A percentile compares a stretch with the other conserved stretches of the same genome.
These are phyloP conservation scores for Donacobius atricapilla DNA, from an alignment of 2,113 vertebrate genomes.

Conservation along the genomic window DNA sequence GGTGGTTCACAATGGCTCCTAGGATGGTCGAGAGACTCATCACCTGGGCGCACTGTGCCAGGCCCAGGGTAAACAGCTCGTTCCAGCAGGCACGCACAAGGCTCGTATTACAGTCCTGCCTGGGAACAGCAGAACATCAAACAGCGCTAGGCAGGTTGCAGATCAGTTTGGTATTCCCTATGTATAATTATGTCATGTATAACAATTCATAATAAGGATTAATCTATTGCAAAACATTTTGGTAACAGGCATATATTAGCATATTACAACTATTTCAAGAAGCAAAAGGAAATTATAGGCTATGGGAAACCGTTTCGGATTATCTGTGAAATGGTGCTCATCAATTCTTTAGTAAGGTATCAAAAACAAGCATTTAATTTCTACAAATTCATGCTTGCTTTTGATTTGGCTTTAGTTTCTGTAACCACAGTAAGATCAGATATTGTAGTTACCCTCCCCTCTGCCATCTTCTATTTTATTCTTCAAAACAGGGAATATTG, in stretches of 20 bases:
- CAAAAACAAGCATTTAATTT: neutral
- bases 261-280: neutral
- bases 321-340: neutral
- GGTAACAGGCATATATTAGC: neutral
- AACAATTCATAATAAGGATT: neutral
- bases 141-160: neutral
- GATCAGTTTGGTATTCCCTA: neutral
- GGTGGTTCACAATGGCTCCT: conserved; percentile 94
- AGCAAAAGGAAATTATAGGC: neutral
- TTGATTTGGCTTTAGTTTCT: neutral
- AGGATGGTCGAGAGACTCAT: conserved; percentile 98
- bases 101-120: conserved; percentile 94
- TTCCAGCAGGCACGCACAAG: conserved; percentile 97
- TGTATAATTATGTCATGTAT: neutral
- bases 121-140: conserved; percentile 46
- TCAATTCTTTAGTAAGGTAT: neutral
- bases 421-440: neutral
- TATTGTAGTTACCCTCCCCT: neutral
- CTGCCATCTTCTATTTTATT: neutral
- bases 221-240: neutral
- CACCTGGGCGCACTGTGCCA: conserved; percentile 94
- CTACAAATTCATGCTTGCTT: neutral
- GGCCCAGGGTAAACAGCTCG: conserved; percentile 94
- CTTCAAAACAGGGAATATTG: neutral
- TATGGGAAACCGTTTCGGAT: neutral